Evolutionary conservation across 2,113 vertebrate species (phyloP).

Genomic region (Fregetta grallaria): DNA sequence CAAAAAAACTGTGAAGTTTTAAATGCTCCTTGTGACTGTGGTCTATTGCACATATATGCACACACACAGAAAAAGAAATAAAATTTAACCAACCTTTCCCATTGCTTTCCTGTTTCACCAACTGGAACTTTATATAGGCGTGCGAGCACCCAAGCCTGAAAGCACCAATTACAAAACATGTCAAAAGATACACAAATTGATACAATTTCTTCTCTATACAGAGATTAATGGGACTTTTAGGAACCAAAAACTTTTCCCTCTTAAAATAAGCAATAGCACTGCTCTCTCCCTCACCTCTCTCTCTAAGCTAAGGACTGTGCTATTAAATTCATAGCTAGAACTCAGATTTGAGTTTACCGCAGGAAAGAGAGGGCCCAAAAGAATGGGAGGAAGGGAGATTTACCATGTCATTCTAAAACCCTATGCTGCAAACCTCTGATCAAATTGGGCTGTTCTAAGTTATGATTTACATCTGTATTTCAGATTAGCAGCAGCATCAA

Average conservation of each 20-base stretch:
- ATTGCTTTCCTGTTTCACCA: conserved; percentile 80
- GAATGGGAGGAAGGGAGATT: background rate
- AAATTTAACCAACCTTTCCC: conserved; percentile 77
- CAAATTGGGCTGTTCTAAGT: background rate
- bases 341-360: background rate
- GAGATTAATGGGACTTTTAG: background rate
- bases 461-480: background rate
- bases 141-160: conserved; percentile 76
- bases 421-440: background rate
- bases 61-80: background rate
- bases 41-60: background rate
- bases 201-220: background rate
- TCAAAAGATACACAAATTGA: background rate
- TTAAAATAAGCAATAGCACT: background rate
- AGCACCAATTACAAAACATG: conserved; percentile 20
- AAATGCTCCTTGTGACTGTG: background rate
- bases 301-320: background rate
- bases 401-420: background rate
- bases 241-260: background rate
- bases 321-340: background rate
- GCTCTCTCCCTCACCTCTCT: background rate
- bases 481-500: background rate
- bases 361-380: background rate
- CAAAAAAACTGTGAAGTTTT: background rate
- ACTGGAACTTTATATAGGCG: conserved; percentile 84